A percentile compares a stretch with the other conserved stretches of the same genome.
Evolutionary conservation across 1,140 invertebrate genomes (phyloP).

Genomic region (Tetramorium alpestre): DNA sequence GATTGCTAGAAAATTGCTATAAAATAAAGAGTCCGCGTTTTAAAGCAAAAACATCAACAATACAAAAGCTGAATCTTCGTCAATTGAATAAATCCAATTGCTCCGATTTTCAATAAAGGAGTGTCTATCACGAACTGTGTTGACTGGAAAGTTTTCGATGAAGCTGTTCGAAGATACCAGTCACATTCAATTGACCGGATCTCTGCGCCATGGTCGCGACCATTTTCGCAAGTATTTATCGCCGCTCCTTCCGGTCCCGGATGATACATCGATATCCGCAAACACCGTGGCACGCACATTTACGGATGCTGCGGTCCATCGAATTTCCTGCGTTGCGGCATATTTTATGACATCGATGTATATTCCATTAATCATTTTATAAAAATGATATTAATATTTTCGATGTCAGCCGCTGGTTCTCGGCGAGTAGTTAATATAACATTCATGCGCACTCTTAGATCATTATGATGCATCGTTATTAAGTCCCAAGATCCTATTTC

Average conservation of each 20-base stretch:
- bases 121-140: constrained; percentile 33
- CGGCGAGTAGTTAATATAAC: neutral
- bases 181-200: constrained; percentile 52
- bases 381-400: constrained; percentile 22
- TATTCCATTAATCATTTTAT: constrained; percentile 14
- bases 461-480: neutral
- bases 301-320: constrained; percentile 24
- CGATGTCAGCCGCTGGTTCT: neutral
- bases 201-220: constrained; percentile 28
- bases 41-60: neutral
- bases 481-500: neutral
- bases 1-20: neutral
- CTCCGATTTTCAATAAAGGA: neutral
- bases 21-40: neutral
- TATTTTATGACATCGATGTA: constrained; percentile 14
- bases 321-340: constrained; percentile 31
- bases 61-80: neutral
- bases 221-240: constrained; percentile 71
- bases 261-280: constrained; percentile 64
- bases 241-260: constrained; percentile 38
- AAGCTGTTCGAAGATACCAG: constrained; percentile 34
- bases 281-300: constrained; percentile 19
- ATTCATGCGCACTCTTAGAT: constrained; percentile 2
- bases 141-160: constrained; percentile 46
- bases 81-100: neutral